Conservation (phyloP, 35 echinoderm and acorn worm species). For the Chiridota heheva region DNA sequence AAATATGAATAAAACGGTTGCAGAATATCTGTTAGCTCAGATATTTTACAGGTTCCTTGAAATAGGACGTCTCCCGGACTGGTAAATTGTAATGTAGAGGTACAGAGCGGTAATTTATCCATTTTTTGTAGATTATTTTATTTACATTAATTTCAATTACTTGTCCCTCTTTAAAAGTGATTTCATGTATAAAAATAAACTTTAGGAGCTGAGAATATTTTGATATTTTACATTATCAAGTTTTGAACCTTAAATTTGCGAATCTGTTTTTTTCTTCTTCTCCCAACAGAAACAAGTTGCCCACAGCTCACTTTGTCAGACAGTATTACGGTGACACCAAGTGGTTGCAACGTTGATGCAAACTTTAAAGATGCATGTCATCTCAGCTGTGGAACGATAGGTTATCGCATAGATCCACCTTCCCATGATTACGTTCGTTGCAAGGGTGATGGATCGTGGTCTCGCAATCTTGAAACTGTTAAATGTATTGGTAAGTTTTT, state of each 20-base stretch:
- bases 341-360: neutral
- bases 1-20: too few relatives aligned
- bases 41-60: too few relatives aligned
- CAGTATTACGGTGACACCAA: conserved; percentile 8
- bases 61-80: too few relatives aligned
- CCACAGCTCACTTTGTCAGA: neutral
- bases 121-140: neutral
- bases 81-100: too few relatives aligned
- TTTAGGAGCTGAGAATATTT: too few relatives aligned
- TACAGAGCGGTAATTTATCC: neutral
- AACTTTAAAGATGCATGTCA: conserved; percentile 32
- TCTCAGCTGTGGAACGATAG: conserved; percentile 18
- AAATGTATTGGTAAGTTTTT: too few relatives aligned
- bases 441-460: conserved; percentile 36
- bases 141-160: neutral
- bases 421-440: conserved; percentile 24
- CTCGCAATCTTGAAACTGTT: too few relatives aligned
- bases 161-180: neutral
- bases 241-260: neutral
- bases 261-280: neutral
- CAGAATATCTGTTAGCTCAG: too few relatives aligned
- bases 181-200: neutral
- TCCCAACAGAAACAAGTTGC: conserved; percentile 15
- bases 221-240: neutral
- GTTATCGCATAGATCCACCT: conserved; percentile 28